Evolutionary conservation across 1,140 invertebrate genomes (phyloP).

Genomic region (Archivesica marissinica): DNA sequence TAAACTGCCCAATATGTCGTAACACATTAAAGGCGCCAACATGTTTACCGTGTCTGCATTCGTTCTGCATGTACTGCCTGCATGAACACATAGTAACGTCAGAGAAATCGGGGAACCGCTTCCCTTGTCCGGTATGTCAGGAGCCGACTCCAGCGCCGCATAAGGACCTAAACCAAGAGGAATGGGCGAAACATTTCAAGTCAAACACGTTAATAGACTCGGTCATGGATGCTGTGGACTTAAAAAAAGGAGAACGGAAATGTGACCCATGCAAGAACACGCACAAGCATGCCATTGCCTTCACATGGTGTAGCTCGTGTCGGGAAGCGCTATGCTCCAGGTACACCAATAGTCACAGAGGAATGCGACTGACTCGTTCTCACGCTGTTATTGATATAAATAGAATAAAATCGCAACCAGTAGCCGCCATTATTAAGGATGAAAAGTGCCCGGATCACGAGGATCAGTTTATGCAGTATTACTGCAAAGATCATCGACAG

Average conservation of each 20-base stretch:
- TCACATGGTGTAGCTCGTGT: conserved; percentile 54
- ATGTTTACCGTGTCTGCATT: conserved; percentile 49
- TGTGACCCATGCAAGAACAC: conserved; percentile 52
- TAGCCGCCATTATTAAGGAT: conserved; percentile 36
- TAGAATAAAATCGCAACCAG: conserved; percentile 28
- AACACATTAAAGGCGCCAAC: conserved; percentile 33
- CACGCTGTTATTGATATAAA: conserved; percentile 47
- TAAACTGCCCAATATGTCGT: conserved; percentile 44
- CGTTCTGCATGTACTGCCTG: conserved; percentile 30
- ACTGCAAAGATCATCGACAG: conserved; percentile 43
- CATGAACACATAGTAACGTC: conserved; percentile 18
- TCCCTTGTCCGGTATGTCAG: conserved; percentile 45
- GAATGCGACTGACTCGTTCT: conserved; percentile 46
- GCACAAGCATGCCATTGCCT: conserved; percentile 16
- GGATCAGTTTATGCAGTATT: conserved; percentile 41
- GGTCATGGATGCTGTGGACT: conserved; percentile 11
- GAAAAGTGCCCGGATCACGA: conserved; percentile 43
- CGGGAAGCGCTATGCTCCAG: conserved; percentile 36
- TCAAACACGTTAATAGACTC: conserved; percentile 38
- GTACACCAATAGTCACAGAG: conserved; percentile 48
- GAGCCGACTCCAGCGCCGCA: conserved; percentile 7
- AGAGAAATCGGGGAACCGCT: not conserved
- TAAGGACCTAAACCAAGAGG: not conserved
- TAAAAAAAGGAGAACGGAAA: conserved; percentile 37
- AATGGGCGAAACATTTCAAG: conserved; percentile 53